Conservation (phyloP, 92 coral and sea anemone genomes). For the Epizoanthus scotinus region DNA sequence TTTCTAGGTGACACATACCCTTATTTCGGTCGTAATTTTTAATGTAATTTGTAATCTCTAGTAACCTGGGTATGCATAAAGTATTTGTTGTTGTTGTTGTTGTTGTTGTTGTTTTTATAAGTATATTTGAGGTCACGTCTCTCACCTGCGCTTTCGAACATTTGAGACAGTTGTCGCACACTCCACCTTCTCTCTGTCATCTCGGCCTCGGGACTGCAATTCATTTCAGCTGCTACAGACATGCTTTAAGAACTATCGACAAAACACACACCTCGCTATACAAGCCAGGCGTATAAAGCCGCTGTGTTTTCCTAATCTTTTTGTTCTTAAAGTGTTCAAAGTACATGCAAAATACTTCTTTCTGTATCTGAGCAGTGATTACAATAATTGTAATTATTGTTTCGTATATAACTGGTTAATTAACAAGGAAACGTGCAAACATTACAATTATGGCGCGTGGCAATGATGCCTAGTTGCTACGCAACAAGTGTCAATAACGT, state of each 20-base stretch:
- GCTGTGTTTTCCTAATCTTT: background rate
- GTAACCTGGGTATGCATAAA: too few relatives aligned
- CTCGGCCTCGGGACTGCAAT: background rate
- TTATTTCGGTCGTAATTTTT: too few relatives aligned
- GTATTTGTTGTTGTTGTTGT: too few relatives aligned
- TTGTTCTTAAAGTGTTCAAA: too few relatives aligned
- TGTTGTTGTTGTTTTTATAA: too few relatives aligned
- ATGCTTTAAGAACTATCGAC: background rate
- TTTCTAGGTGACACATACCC: too few relatives aligned
- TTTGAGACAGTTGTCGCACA: constrained; percentile 17
- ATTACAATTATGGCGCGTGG: background rate
- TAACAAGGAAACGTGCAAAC: background rate
- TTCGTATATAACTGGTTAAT: background rate
- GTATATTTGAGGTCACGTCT: background rate
- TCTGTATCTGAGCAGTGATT: too few relatives aligned
- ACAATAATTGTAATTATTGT: too few relatives aligned
- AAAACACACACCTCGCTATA: background rate
- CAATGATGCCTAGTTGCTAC: too few relatives aligned
- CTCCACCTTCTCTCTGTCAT: constrained; percentile 21
- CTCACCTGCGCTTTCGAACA: constrained; percentile 29
- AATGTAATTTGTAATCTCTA: too few relatives aligned
- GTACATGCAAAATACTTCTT: too few relatives aligned
- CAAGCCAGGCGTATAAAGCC: background rate
- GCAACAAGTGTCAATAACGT: background rate
- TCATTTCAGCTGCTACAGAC: background rate